A percentile compares a stretch with the other conserved stretches of the same genome.
phyloP scores from a whole-genome alignment of 2,113 vertebrate genomes.

The Psammodynastes pulverulentus region DNA sequence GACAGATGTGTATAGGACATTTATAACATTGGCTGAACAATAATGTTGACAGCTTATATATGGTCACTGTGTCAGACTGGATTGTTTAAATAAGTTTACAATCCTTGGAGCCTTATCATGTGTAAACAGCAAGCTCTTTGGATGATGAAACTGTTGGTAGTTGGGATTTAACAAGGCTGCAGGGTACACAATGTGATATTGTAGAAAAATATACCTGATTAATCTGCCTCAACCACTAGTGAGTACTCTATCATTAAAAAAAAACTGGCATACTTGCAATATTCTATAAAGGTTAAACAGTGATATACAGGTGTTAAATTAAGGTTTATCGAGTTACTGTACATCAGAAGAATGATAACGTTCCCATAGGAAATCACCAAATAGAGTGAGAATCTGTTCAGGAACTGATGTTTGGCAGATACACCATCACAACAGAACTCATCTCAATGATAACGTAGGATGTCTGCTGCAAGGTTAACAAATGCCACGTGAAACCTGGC shows the following conservation, averaged over 20 bases:
- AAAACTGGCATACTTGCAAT: conserved; percentile 31
- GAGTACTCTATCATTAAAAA: conserved; percentile 34
- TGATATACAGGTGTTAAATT: conserved; percentile 64
- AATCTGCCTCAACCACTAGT: conserved; percentile 32
- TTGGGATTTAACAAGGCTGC: conserved; percentile 26
- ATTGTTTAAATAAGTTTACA: conserved; percentile 21
- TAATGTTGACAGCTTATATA: conserved; percentile 13
- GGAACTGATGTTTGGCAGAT: conserved; percentile 62
- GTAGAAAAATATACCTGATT: conserved; percentile 24
- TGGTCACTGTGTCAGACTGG: conserved; percentile 1
- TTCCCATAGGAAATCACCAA: conserved; percentile 63
- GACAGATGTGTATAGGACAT: background rate
- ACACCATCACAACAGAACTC: conserved; percentile 57
- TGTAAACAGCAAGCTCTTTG: conserved; percentile 38
- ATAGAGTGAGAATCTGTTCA: conserved; percentile 62
- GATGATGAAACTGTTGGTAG: conserved; percentile 27
- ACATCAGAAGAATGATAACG: conserved; percentile 62
- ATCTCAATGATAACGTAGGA: conserved; percentile 63
- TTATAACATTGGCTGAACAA: conserved; percentile 25
- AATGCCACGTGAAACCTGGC: conserved; percentile 22
- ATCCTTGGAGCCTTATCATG: conserved; percentile 41
- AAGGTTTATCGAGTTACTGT: conserved; percentile 63
- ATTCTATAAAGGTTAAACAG: conserved; percentile 47
- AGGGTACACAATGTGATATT: conserved; percentile 33
- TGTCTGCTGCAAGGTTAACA: conserved; percentile 47